Evolutionary conservation across 2,797 vertebrate genomes (phyloP), one percentile per base, ranked within the genome.

Genomic region (Sebastolobus alascanus): DNA sequence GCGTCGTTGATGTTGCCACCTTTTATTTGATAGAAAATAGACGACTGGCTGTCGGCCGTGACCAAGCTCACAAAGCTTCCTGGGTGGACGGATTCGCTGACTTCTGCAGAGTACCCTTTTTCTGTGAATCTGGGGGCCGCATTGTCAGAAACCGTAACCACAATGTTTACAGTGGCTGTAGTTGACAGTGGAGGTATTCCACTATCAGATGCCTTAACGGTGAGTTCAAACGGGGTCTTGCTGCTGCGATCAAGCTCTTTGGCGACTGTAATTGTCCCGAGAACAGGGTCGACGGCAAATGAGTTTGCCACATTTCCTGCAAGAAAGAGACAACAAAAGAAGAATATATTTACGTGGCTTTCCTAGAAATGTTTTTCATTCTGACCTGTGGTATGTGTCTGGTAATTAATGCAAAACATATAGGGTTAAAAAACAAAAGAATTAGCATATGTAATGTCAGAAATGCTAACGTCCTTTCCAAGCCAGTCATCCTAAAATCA

Each of bases 291-390:
- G 3, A 99, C 96, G 75, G 93, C 93, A 88, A 99, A 99, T 65
- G 97, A 95, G 94, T 99, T 98, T 82, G 97, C 98, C 92, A 97
- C 93, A 88, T 99, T 99, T 88, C 99, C 99, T 99, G 90, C n/a
- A 54, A 83, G 59, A 79, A 33, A 79, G 46, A 87, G 74, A 87
- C 84, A 65, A 40, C 31, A 79, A 68, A 77, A 73, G 6, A 71
- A 74, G 68, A 40, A 61, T 54, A 8, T 6, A 82, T 80, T 50
- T 63, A 13, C 75, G 11, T 70, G 31, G 46, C 69, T 77, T 31
- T 9, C n/a, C 27, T 73, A 35, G 22, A 22, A 69, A 38, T 87
- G 8, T 85, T 76, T 73, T 74, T 20, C 43, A 46, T 52, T 52
- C 20, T 64, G 11, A 50, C 54, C 11, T 68, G 29, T 65, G 58